Evolutionary conservation across 1,140 invertebrate genomes (phyloP).

Genomic region (Magallana angulata): DNA sequence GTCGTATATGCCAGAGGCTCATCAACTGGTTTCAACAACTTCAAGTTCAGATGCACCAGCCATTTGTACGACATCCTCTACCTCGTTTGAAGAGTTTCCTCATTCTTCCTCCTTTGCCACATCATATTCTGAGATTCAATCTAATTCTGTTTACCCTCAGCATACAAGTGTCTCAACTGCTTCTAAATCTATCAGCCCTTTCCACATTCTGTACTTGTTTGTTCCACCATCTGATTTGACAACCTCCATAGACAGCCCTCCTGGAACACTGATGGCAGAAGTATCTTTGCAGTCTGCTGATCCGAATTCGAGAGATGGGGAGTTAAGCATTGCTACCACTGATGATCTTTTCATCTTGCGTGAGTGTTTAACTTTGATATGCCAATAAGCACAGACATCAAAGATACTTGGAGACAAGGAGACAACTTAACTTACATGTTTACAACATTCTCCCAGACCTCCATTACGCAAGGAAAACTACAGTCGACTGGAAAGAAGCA

Average conservation of each 20-base stretch:
- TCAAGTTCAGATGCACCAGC: neutral
- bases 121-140: neutral
- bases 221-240: neutral
- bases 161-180: neutral
- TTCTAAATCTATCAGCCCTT: too few relatives aligned
- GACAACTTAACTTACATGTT: too few relatives aligned
- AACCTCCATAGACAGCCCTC: neutral
- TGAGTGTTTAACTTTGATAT: neutral
- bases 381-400: neutral
- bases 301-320: neutral
- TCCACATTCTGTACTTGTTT: neutral
- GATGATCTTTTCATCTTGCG: neutral
- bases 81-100: neutral
- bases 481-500: too few relatives aligned
- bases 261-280: neutral
- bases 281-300: neutral
- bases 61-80: neutral
- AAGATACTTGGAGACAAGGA: neutral
- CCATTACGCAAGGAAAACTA: too few relatives aligned
- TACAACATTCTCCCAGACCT: too few relatives aligned
- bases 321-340: neutral
- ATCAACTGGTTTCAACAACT: too few relatives aligned
- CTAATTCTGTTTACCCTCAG: neutral
- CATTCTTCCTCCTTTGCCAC: too few relatives aligned
- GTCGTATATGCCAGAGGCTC: too few relatives aligned